Percentiles rank a stretch among this genome's conserved stretches.
Evolutionary conservation across 2,113 vertebrate genomes (phyloP).

Genomic region (Panthera leo): DNA sequence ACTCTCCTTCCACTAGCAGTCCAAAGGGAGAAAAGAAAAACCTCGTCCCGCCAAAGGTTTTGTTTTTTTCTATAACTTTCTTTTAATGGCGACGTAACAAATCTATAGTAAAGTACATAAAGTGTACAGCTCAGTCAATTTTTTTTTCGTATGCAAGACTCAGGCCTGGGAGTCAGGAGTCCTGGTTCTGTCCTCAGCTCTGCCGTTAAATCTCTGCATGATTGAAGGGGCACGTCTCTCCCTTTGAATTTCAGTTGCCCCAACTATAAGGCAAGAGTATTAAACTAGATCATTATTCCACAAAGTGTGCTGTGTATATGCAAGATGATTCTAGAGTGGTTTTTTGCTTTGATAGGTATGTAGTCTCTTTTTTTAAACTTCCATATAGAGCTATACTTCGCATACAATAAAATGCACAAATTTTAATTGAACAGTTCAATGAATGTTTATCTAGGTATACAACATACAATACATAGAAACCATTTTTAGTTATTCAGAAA

Average conservation of each 20-base stretch:
- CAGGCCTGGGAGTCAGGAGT: neutral
- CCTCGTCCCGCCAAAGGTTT: neutral
- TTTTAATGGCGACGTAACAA: neutral
- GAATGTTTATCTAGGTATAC: neutral
- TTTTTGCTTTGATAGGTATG: neutral
- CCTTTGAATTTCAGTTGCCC: neutral
- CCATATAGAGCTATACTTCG: neutral
- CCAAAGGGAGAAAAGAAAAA: neutral
- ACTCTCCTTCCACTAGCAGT: neutral
- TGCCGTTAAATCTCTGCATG: neutral
- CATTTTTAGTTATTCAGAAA: neutral
- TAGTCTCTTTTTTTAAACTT: neutral
- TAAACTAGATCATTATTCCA: neutral
- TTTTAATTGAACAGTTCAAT: neutral
- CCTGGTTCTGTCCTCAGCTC: neutral
- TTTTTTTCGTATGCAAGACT: neutral
- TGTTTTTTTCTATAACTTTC: neutral
- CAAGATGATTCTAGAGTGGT: neutral
- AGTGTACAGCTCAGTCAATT: neutral
- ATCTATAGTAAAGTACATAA: neutral
- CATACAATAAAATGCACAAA: neutral
- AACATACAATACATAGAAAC: neutral
- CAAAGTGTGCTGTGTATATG: neutral
- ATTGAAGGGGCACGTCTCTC: neutral
- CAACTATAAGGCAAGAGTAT: neutral